phyloP scores from a whole-genome alignment of 2,888 invertebrate species.

The Tupiocoris notatus region DNA sequence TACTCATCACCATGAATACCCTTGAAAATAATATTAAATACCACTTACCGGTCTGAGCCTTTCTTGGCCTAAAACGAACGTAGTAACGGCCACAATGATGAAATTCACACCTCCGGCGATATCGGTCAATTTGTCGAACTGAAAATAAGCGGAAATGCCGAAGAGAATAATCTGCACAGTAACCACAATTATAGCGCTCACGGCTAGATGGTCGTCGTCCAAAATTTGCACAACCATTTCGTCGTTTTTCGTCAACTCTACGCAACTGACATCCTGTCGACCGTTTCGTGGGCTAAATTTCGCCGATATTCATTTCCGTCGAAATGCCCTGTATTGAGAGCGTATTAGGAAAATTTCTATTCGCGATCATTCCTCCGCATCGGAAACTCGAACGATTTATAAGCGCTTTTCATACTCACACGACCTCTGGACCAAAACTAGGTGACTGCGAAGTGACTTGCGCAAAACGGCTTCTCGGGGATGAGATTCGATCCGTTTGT shows the following conservation, averaged over 20 bases:
- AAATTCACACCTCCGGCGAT: constrained; percentile 93
- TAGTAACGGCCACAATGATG: constrained; percentile 81
- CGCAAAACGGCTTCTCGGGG: neutral
- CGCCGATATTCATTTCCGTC: too few relatives aligned
- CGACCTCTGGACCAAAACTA: neutral
- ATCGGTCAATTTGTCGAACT: constrained; percentile 88
- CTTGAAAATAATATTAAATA: constrained; percentile 5
- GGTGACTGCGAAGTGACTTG: neutral
- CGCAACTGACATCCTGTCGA: too few relatives aligned
- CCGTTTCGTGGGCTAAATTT: too few relatives aligned
- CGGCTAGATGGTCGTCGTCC: constrained; percentile 80
- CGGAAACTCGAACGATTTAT: too few relatives aligned
- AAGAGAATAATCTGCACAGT: constrained; percentile 86
- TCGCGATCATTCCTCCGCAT: too few relatives aligned
- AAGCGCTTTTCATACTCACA: neutral
- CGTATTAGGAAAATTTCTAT: too few relatives aligned
- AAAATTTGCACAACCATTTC: constrained; percentile 69
- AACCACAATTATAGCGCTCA: constrained; percentile 81
- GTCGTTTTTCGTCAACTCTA: too few relatives aligned
- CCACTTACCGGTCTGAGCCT: constrained; percentile 48
- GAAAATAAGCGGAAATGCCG: constrained; percentile 77
- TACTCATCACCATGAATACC: neutral
- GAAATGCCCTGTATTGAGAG: too few relatives aligned
- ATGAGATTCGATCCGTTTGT: neutral
- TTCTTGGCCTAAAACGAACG: constrained; percentile 79